Evolutionary conservation across 2,888 invertebrate species (phyloP), one percentile per base, ranked within the genome.

Genomic region (Amphipyra berbera): DNA sequence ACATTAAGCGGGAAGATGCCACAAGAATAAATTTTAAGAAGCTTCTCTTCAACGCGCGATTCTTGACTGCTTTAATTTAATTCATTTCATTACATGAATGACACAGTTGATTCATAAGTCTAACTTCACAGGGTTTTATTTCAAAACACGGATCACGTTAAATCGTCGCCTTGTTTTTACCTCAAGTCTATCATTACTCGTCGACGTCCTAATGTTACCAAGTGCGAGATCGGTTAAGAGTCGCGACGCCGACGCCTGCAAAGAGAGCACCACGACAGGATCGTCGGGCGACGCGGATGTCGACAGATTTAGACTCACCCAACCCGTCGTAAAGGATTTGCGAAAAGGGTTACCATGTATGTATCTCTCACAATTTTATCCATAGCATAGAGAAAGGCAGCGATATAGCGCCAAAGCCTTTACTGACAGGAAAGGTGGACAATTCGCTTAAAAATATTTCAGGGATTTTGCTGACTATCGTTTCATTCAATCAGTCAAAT

Each of bases 271-370:
- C 15, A 53, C 58, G 57, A 79, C 61, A 57, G 47, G 72, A 70
- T 60, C 67, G 82, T 79, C 73, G 81, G 82, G 82, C 89, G 88
- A 89, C 88, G 86, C 89, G 91, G 89, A 90, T 91, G 89, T 88
- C 80, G 88, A 89, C 87, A 76, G 82, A 90, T 89, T 92, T 93
- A 93, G 92, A 85, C 76, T 72, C 80, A 73, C 74, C 76, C 63
- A 67, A 74, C 56, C 63, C 77, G 73, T 57, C 76, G 73, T 68
- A 70, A 79, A 85, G 82, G 83, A 84, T 85, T 85, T 75, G 82
- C 78, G 47, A 65, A 69, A 73, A 79, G 68, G 68, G 74, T 68
- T 62, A 64, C 77, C 63, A 64, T 78, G 66, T 53, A 48, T 53
- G 42, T 21, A 21, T 57, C 42, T 57, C 48, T 53, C 30, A 47